Evolutionary conservation across 2,888 invertebrate species (phyloP).

Genomic region (Tyria jacobaeae): DNA sequence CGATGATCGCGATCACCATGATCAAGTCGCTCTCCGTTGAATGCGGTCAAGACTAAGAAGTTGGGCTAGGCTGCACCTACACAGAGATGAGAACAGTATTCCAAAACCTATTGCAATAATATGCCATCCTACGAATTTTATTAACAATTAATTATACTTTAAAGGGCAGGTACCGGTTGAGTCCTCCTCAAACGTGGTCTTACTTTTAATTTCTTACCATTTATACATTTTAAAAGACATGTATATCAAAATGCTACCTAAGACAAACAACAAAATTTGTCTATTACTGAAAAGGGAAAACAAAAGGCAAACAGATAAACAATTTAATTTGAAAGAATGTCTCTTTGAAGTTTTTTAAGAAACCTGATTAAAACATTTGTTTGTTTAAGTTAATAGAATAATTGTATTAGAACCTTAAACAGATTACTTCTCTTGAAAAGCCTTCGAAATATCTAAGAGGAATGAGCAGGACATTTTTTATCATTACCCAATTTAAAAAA

Average conservation of each 20-base stretch:
- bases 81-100: no score
- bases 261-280: constrained; percentile 26
- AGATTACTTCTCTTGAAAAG: neutral
- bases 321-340: constrained; percentile 38
- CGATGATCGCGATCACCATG: no score
- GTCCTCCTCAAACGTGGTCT: neutral
- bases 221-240: neutral
- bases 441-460: neutral
- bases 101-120: no score
- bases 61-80: no score
- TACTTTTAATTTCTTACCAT: no score
- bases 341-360: constrained; percentile 22
- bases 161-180: neutral
- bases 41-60: no score
- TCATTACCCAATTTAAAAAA: neutral
- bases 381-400: constrained; percentile 12
- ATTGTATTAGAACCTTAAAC: constrained; percentile 13
- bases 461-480: neutral
- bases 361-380: constrained; percentile 14
- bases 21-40: no score
- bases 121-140: no score
- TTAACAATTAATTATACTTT: no score
- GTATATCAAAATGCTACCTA: constrained; percentile 1
- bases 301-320: constrained; percentile 27
- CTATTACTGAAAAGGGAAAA: constrained; percentile 19